Base-by-base conservation (phyloP, 2,113 vertebrate species). In the Aleadryas rufinucha region DNA sequence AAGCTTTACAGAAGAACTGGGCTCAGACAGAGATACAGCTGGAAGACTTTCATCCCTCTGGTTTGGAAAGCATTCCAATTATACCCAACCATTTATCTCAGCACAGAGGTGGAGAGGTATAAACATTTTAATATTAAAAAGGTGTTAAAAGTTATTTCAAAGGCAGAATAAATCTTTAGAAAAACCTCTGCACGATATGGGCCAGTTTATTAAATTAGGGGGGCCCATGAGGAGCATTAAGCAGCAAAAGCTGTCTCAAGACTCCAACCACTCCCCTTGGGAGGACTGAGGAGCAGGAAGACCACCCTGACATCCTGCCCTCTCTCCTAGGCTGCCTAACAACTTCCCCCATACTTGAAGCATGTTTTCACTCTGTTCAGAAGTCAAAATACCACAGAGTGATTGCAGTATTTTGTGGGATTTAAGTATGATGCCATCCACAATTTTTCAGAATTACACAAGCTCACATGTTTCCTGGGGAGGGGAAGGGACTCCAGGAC, bases 321-420 rank as follows among this genome's bases (percentile, higher is more conserved):
- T 39, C 74, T 65, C 78, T 70, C 70, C 78, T 8, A 14, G 37
- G 7, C 63, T 72, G 59, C 60, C 45, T 75, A 39, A 42, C 27
- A n/a, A 61, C 0, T 8, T 39, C 35, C 53, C 63, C 49, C 3
- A 1, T 16, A 56, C 47, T 74, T 39, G 21, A 86, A 57, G 59
- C 5, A 22, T 54, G 63, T 87, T 96, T 87, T 87, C 84, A 59
- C 56, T 91, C 87, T 80, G 87, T 57, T 79, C 91, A 85, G 50
- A 95, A 93, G 85, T 74, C 85, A 89, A 91, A 96, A 96, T 88
- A 87, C 91, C 95, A 91, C 94, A 93, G 54, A 91, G 57, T 6
- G 10, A 95, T 76, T 96, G 93, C 94, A 94, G 81, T 52, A 54
- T 61, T 96, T 94, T 96, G 96, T 96, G 91, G 93, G 94, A 96